Conservation (phyloP, 2,797 vertebrate genomes). For the Thalassophryne amazonica region DNA sequence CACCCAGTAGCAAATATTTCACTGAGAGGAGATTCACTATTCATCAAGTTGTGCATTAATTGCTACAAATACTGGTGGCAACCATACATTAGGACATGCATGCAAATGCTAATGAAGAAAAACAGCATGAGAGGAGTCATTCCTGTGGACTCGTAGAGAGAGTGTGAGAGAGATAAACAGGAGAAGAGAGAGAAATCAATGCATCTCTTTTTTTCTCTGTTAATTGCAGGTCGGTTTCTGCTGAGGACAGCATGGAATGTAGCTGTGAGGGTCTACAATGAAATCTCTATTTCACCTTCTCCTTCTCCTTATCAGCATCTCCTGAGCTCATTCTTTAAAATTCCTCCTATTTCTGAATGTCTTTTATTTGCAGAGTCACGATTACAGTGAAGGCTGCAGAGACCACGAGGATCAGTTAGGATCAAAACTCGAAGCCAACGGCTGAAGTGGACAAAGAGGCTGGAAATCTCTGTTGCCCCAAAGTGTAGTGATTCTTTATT, state of each 20-base stretch:
- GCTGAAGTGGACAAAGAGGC: conserved; percentile 8
- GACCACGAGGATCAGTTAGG: conserved; percentile 29
- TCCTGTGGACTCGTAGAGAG: conserved; percentile 29
- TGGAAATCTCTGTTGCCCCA: no score
- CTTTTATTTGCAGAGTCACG: conserved; percentile 61
- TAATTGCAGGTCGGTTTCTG: conserved; percentile 74
- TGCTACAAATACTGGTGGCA: conserved; percentile 26
- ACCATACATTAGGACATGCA: conserved; percentile 51
- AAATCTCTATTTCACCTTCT: conserved; percentile 39
- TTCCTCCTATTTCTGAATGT: conserved; percentile 17
- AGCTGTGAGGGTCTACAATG: conserved; percentile 40
- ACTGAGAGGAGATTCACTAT: conserved; percentile 13
- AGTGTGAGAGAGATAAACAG: conserved; percentile 37
- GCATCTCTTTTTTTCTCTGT: conserved; percentile 56
- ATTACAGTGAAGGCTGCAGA: conserved; percentile 26
- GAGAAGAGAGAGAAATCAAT: conserved; percentile 59
- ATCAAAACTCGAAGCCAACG: conserved; percentile 25
- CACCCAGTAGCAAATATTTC: no score
- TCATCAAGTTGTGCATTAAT: conserved; percentile 35
- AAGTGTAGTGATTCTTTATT: no score
- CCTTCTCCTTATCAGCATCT: conserved; percentile 29
- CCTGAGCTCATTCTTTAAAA: conserved; percentile 22
- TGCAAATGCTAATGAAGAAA: conserved; percentile 36
- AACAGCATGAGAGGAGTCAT: conserved; percentile 37
- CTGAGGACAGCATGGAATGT: conserved; percentile 68